Evolutionary conservation across 2,113 vertebrate genomes (phyloP), one percentile per base, ranked within the genome.

Genomic region (Picathartes gymnocephalus): DNA sequence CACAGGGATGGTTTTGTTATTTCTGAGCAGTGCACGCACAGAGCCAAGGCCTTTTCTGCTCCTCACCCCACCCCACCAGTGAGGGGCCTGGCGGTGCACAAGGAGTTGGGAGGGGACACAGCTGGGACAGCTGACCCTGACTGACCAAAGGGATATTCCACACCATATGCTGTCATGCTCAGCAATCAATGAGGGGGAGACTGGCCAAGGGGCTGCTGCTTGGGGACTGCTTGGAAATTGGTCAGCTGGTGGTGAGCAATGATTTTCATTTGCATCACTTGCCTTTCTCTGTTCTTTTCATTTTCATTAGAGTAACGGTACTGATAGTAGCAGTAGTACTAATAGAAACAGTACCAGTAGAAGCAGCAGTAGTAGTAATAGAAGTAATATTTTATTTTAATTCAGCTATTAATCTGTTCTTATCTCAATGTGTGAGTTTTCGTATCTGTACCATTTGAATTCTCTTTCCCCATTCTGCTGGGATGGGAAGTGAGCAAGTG

Each of bases 21-120:
- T 39, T 1, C 51, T 39, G 28, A 60, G 45, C 21, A 65, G 39
- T 6, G 20, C 24, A 86, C 22, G 31, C 33, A 31, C 39, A 20
- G 5, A 44, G 9, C 27, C 51, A 54, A 60, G 9, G 11, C 3
- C 18, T 81, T 44, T 71, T 8, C 24, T 31, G n/a, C 27, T n/a
- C 9, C 31, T n/a, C 21, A 27, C 16, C 4, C 4, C 5, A 64
- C 12, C 3, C 8, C 22, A n/a, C 7, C 27, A 48, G 11, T 0
- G 1, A 53, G 5, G 3, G n/a, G 14, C 2, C 11, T 14, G 11
- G 11, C 0, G 14, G 5, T 39, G 9, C 4, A 27, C 70, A 71
- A 57, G 28, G 9, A 39, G 15, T 0, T 45, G 28, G 42, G 37
- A 35, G 24, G 42, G 20, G 9, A 28, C 18, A 18, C 1, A 45